Evolutionary conservation across 2,888 invertebrate genomes (phyloP).

Genomic region (Agrotis segetum): DNA sequence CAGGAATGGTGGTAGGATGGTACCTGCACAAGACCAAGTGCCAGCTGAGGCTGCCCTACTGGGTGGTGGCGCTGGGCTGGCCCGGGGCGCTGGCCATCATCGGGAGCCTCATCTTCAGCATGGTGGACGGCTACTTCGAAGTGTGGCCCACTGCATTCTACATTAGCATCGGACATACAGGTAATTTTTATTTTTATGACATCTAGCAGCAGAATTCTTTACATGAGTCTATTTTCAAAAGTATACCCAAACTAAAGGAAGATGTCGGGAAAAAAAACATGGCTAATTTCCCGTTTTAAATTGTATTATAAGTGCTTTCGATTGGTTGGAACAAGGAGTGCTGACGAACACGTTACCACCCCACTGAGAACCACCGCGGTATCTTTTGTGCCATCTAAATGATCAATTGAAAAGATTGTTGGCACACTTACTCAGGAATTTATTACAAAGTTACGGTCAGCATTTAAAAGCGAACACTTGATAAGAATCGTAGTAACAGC

Average conservation of each 20-base stretch:
- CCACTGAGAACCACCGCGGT: not conserved
- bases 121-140: slow-evolving; percentile 92
- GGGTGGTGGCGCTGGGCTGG: slow-evolving; percentile 92
- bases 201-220: not conserved
- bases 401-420: slow-evolving; percentile 25
- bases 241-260: too few species aligned
- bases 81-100: slow-evolving; percentile 91
- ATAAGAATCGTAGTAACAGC: slow-evolving; percentile 12
- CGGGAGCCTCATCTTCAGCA: slow-evolving; percentile 92
- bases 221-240: not conserved
- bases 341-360: slow-evolving; percentile 20
- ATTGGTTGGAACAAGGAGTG: slow-evolving; percentile 36
- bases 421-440: not conserved
- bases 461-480: slow-evolving; percentile 30
- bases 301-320: not conserved
- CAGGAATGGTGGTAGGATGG: slow-evolving; percentile 94
- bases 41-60: slow-evolving; percentile 91
- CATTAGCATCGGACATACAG: slow-evolving; percentile 94
- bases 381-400: slow-evolving; percentile 32
- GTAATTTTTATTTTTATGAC: slow-evolving; percentile 68
- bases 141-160: slow-evolving; percentile 94
- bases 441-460: slow-evolving; percentile 1
- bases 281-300: too few species aligned
- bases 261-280: too few species aligned
- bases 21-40: slow-evolving; percentile 93